Evolutionary conservation across 2,888 invertebrate genomes (phyloP).

Genomic region (Rhamphomyia laevipes): DNA sequence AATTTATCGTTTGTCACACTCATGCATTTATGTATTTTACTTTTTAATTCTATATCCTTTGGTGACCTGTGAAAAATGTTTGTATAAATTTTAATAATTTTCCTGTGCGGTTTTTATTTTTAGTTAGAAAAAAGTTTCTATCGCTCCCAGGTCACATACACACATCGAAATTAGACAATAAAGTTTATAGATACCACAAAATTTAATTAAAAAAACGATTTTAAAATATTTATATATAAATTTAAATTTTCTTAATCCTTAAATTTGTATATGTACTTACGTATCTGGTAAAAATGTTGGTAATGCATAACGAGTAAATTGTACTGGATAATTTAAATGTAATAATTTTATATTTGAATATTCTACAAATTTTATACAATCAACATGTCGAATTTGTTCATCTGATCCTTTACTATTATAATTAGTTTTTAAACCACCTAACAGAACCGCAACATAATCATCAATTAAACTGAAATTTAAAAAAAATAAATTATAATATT

Average conservation of each 20-base stretch:
- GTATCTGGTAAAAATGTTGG: slow-evolving; percentile 46
- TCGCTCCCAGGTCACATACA: too few species aligned
- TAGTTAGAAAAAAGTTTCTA: too few species aligned
- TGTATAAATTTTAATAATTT: too few species aligned
- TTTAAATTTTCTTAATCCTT: too few species aligned
- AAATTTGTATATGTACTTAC: slow-evolving; percentile 31
- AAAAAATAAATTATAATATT: slow-evolving; percentile 2
- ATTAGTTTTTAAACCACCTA: slow-evolving; percentile 55
- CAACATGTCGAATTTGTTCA: slow-evolving; percentile 55
- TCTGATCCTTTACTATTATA: slow-evolving; percentile 47
- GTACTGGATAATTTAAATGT: slow-evolving; percentile 46
- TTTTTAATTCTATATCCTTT: not conserved
- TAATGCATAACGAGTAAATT: slow-evolving; percentile 51
- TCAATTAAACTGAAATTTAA: slow-evolving; percentile 38
- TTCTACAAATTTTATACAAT: slow-evolving; percentile 45
- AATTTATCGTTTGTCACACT: slow-evolving; percentile 46
- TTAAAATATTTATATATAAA: too few species aligned
- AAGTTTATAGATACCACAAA: too few species aligned
- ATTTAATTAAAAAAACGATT: too few species aligned
- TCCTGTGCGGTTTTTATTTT: too few species aligned
- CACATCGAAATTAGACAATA: too few species aligned
- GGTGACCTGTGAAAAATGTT: too few species aligned
- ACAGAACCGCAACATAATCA: slow-evolving; percentile 50
- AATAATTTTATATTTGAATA: slow-evolving; percentile 50
- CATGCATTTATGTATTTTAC: slow-evolving; percentile 44